phyloP scores from a whole-genome alignment of 2,888 invertebrate genomes.

The Leucophenga maculata region DNA sequence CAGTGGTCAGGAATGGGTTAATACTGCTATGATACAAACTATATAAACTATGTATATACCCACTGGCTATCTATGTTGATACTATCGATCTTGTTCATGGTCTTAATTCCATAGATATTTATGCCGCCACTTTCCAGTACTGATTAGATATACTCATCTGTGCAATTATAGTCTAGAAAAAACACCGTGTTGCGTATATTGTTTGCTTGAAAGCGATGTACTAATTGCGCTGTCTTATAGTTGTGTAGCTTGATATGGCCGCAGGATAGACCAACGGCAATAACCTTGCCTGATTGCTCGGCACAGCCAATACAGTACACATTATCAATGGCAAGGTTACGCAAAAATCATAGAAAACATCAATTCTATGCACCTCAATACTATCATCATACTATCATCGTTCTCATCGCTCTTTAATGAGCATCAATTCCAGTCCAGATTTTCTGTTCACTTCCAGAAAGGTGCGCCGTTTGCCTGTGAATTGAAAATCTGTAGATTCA shows the following conservation, averaged over 20 bases:
- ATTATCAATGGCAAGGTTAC: constrained; percentile 68
- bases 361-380: too few species aligned
- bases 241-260: constrained; percentile 67
- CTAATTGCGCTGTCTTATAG: constrained; percentile 58
- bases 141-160: constrained; percentile 69
- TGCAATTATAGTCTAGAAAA: constrained; percentile 68
- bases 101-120: constrained; percentile 68
- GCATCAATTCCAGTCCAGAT: constrained; percentile 67
- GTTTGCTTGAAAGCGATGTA: constrained; percentile 66
- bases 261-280: constrained; percentile 68
- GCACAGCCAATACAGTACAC: constrained; percentile 67
- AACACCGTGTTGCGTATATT: constrained; percentile 62
- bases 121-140: constrained; percentile 69
- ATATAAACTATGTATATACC: constrained; percentile 18
- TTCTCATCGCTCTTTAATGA: constrained; percentile 56
- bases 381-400: not conserved
- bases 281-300: constrained; percentile 63
- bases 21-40: constrained; percentile 1
- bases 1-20: too few species aligned
- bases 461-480: constrained; percentile 62
- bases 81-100: constrained; percentile 66
- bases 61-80: constrained; percentile 66
- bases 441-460: constrained; percentile 68
- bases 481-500: constrained; percentile 69
- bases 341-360: too few species aligned